Evolutionary conservation across 2,797 vertebrate genomes (phyloP).

Genomic region (Prionace glauca): DNA sequence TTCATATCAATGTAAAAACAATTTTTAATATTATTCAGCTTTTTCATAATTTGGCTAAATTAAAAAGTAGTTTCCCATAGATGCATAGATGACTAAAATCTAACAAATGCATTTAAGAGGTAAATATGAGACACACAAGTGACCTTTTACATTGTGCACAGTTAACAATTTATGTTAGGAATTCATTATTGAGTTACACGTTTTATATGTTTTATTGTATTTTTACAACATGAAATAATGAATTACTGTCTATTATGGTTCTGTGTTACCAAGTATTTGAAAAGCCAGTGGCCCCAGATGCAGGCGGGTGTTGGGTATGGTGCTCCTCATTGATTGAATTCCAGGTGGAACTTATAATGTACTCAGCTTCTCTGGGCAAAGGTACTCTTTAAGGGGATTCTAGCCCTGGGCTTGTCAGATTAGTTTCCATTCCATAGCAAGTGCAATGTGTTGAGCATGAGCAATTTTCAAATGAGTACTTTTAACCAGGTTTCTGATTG

Average conservation of each 20-base stretch:
- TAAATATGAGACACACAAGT: not conserved
- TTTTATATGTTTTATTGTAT: not conserved
- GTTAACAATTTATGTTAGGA: too few species aligned
- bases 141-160: too few species aligned
- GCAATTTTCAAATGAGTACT: not conserved
- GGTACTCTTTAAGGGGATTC: not conserved
- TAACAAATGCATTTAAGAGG: not conserved
- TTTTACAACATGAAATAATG: not conserved
- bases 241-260: not conserved
- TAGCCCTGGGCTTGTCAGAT: not conserved
- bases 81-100: not conserved
- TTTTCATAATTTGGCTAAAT: slow-evolving; percentile 1
- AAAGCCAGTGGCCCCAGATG: not conserved
- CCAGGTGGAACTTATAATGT: not conserved
- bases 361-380: not conserved
- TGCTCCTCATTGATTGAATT: not conserved
- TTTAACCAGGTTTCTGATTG: not conserved
- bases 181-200: too few species aligned
- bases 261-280: not conserved
- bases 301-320: not conserved
- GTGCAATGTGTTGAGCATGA: not conserved
- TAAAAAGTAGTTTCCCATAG: not conserved
- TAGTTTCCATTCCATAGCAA: not conserved
- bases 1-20: not conserved
- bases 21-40: not conserved